These are phyloP conservation scores for Papilio gigon DNA, from an alignment of 2,888 invertebrate genomes.

Conservation along the genomic window DNA sequence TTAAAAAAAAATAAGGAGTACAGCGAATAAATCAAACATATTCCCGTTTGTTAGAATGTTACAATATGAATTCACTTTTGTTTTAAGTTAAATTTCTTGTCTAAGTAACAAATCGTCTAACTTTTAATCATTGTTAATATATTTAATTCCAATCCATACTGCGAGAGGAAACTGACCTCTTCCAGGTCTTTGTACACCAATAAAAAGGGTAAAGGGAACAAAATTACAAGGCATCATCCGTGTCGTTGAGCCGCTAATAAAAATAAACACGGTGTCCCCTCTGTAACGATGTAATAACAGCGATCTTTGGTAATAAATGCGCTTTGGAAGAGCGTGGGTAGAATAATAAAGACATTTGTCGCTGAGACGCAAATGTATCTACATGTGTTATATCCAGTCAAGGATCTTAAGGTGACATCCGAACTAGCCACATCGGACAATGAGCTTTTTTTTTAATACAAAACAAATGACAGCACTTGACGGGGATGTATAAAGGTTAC, in stretches of 20 bases:
- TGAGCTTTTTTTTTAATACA: neutral
- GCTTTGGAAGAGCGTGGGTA: conserved; percentile 58
- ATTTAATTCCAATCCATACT: neutral
- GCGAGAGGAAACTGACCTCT: neutral
- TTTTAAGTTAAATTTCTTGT: too few relatives aligned
- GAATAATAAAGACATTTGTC: conserved; percentile 76
- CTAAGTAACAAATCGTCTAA: too few relatives aligned
- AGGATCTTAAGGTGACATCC: conserved; percentile 23
- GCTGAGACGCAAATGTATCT: conserved; percentile 43
- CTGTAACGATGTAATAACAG: conserved; percentile 44
- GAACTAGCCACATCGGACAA: conserved; percentile 14
- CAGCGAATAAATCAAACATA: too few relatives aligned
- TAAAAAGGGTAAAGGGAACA: conserved; percentile 28
- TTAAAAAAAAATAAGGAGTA: too few relatives aligned
- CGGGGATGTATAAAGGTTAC: neutral
- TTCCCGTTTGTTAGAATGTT: too few relatives aligned
- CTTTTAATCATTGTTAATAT: too few relatives aligned
- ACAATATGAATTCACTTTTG: too few relatives aligned
- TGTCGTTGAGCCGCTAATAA: conserved; percentile 28
- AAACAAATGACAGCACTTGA: conserved; percentile 1
- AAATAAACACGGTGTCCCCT: conserved; percentile 43
- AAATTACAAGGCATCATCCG: conserved; percentile 14
- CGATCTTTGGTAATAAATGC: conserved; percentile 45
- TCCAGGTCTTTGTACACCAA: conserved; percentile 8
- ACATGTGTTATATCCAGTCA: conserved; percentile 29